Base-by-base conservation (phyloP, 1,140 invertebrate genomes). In the Heterodera carotae region DNA sequence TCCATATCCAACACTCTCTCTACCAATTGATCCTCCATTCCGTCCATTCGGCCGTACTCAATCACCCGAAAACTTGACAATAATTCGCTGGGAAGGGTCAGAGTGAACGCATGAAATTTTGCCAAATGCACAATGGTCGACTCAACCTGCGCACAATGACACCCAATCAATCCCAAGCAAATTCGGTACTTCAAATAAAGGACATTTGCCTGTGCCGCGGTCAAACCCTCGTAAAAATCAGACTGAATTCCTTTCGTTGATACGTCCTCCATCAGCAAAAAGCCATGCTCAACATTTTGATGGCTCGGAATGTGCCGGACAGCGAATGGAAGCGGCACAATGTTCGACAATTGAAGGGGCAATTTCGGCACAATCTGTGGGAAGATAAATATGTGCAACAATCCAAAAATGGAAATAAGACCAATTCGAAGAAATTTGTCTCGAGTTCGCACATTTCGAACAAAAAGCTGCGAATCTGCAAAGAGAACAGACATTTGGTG, bases 101-200 rank as follows among this genome's bases (percentile, higher is more conserved):
- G 15, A 27, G 75, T 66, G 60, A 62, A 76, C 10, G 75, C 71
- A 27, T 76, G 75, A 25, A 76, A 76, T 76, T 76, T 76, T 22
- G 75, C 69, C 53, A 76, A 53, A 12, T 68, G 43, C 10, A 43
- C 34, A 70, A 76, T 68, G 29, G 75, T 36, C n/a, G 75, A 76
- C 48, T 76, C 60, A 15, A 76, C 60, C 75, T 76, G 43, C 43
- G 29, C 15, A 43, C 27, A 72, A n/a, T 29, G 48, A 34, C 33
- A 71, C n/a, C n/a, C n/a, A n/a, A n/a, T n/a, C n/a, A n/a, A n/a
- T n/a, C n/a, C n/a, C n/a, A n/a, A n/a, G n/a, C n/a, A n/a, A n/a
- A n/a, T n/a, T n/a, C n/a, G n/a, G n/a, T n/a, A n/a, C n/a, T n/a
- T n/a, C n/a, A n/a, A n/a, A n/a, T 29, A 4, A 59, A 73, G 8